Percentiles rank a stretch among this genome's conserved stretches.
phyloP scores from a whole-genome alignment of 2,113 vertebrate genomes.

The Sebastes fasciatus region DNA sequence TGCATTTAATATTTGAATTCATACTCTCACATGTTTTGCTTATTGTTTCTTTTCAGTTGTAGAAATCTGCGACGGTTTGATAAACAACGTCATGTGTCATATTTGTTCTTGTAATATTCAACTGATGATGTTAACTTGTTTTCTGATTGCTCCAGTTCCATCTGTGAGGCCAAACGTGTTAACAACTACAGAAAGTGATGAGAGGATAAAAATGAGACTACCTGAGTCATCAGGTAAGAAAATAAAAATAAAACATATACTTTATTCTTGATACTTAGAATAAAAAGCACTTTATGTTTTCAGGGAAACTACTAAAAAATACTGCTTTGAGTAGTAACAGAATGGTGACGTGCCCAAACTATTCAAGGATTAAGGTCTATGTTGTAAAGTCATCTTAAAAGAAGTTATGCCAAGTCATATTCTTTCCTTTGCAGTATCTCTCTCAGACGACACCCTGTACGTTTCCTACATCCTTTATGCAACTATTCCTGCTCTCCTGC shows the following conservation, averaged over 20 bases:
- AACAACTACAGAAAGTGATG: conserved; percentile 76
- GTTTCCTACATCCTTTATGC: conserved; percentile 89
- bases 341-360: background rate
- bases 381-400: background rate
- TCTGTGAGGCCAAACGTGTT: conserved; percentile 71
- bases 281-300: background rate
- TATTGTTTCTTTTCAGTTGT: background rate
- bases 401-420: background rate
- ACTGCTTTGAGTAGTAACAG: background rate
- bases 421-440: conserved; percentile 68
- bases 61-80: background rate
- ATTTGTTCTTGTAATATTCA: background rate
- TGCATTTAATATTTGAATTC: background rate
- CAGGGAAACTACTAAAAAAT: background rate
- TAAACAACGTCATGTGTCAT: background rate
- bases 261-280: background rate
- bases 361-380: background rate
- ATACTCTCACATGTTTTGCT: background rate
- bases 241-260: background rate
- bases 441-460: conserved; percentile 80
- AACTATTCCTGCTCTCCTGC: conserved; percentile 85
- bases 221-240: conserved; percentile 85
- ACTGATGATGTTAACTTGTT: conserved; percentile 20
- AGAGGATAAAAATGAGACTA: conserved; percentile 75
- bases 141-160: conserved; percentile 70